Evolutionary conservation across 2,113 vertebrate genomes (phyloP).

Genomic region (Acanthochromis polyacanthus): DNA sequence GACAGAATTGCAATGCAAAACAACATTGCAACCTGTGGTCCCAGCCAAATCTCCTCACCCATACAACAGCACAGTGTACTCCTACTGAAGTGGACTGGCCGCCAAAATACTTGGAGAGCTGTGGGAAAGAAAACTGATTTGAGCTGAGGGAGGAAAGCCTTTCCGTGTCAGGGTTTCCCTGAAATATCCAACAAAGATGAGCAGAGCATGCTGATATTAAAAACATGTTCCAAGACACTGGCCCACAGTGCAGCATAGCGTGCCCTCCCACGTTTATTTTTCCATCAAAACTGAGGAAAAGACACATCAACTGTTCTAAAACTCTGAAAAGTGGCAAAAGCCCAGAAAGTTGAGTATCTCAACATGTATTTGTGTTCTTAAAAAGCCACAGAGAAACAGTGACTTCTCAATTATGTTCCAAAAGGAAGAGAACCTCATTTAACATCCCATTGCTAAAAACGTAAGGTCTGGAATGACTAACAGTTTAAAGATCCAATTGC

Average conservation of each 20-base stretch:
- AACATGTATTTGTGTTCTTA: neutral
- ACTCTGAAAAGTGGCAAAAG: neutral
- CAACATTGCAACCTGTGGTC: neutral
- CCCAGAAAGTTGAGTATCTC: neutral
- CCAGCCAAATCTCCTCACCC: conserved; percentile 3
- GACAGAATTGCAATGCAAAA: neutral
- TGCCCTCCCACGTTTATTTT: neutral
- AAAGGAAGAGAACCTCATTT: neutral
- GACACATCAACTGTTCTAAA: neutral
- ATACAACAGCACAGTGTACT: conserved; percentile 5
- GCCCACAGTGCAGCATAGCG: neutral
- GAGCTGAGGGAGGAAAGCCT: conserved; percentile 25
- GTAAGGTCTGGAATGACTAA: no score
- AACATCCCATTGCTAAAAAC: no score
- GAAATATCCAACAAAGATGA: conserved; percentile 27
- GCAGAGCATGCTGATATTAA: conserved; percentile 8
- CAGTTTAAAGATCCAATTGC: no score
- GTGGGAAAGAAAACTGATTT: conserved; percentile 44
- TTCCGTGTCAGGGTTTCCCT: conserved; percentile 29
- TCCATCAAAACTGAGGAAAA: neutral
- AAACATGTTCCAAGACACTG: conserved; percentile 1
- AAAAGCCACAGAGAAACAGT: no score
- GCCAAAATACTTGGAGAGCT: conserved; percentile 36
- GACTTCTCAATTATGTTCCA: no score
- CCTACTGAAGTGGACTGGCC: conserved; percentile 24